Conservation (phyloP, 2,888 invertebrate species). For the Pseudeuparius sepicola region DNA sequence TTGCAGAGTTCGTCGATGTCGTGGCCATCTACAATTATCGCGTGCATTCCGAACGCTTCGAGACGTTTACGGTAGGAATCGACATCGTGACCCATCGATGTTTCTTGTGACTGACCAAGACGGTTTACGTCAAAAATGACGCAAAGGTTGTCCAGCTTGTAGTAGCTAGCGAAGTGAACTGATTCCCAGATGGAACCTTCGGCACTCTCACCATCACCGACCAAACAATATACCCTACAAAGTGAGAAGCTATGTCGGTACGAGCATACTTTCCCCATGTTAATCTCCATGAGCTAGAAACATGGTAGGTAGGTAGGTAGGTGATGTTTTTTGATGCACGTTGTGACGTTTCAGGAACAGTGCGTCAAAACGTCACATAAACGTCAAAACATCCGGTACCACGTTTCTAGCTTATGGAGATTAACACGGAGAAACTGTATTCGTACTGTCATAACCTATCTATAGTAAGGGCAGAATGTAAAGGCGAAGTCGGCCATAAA, state of each 20-base stretch:
- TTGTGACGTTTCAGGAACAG: conserved; percentile 1
- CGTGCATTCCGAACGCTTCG: conserved; percentile 85
- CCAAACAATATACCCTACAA: conserved; percentile 81
- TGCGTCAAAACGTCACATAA: too few relatives aligned
- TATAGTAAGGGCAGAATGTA: too few relatives aligned
- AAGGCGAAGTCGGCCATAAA: too few relatives aligned
- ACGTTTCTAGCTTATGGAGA: too few relatives aligned
- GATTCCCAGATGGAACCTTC: conserved; percentile 99
- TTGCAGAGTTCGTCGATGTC: conserved; percentile 84
- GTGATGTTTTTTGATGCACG: not conserved
- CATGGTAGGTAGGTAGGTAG: too few relatives aligned
- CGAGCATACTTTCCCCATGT: too few relatives aligned
- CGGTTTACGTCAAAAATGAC: conserved; percentile 96
- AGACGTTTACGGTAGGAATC: conserved; percentile 76
- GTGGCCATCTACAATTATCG: conserved; percentile 92
- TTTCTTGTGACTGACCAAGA: conserved; percentile 93
- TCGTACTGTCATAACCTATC: too few relatives aligned
- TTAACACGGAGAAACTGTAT: too few relatives aligned
- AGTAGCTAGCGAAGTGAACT: conserved; percentile 86
- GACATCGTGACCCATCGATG: conserved; percentile 85
- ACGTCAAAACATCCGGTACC: too few relatives aligned
- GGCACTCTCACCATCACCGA: conserved; percentile 97
- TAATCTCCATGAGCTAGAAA: too few relatives aligned
- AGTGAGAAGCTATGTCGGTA: too few relatives aligned
- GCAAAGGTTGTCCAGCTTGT: conserved; percentile 92